Evolutionary conservation across 1,140 invertebrate species (phyloP).

Genomic region (Drosophila paulistorum): DNA sequence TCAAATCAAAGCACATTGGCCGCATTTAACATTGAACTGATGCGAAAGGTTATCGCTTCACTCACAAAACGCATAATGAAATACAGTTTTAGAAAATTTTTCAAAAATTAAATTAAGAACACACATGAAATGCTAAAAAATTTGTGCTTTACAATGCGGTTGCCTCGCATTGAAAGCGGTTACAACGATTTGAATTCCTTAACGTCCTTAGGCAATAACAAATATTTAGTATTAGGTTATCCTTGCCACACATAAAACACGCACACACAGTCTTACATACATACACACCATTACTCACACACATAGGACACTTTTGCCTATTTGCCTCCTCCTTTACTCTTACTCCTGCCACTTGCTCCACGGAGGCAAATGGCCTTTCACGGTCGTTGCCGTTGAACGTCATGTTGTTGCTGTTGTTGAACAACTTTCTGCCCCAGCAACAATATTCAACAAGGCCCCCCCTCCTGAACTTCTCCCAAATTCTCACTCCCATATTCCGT

Average conservation of each 20-base stretch:
- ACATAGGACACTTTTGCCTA: constrained; percentile 10
- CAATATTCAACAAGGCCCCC: constrained; percentile 23
- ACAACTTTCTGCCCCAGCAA: constrained; percentile 62
- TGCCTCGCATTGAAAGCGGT: neutral
- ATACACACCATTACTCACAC: neutral
- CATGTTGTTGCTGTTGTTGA: constrained; percentile 49
- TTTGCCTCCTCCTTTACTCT: neutral
- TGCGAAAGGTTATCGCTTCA: constrained; percentile 56
- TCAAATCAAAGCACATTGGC: constrained; percentile 47
- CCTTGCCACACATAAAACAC: constrained; percentile 50
- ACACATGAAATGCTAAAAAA: neutral
- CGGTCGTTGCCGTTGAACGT: constrained; percentile 65
- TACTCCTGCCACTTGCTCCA: neutral
- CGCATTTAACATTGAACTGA: constrained; percentile 68
- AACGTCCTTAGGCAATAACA: constrained; percentile 74
- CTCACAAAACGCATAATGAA: neutral
- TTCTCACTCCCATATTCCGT: no score
- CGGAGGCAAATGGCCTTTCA: constrained; percentile 78
- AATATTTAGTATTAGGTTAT: constrained; percentile 77
- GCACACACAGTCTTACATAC: constrained; percentile 20
- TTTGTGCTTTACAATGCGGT: neutral
- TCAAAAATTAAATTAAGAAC: constrained; percentile 3
- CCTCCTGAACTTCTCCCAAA: constrained; percentile 16
- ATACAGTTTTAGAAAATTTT: constrained; percentile 17
- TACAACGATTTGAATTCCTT: constrained; percentile 51